A percentile compares a stretch with the other conserved stretches of the same genome.
Conservation (phyloP, 1,140 invertebrate species). For the Thrips palmi region DNA sequence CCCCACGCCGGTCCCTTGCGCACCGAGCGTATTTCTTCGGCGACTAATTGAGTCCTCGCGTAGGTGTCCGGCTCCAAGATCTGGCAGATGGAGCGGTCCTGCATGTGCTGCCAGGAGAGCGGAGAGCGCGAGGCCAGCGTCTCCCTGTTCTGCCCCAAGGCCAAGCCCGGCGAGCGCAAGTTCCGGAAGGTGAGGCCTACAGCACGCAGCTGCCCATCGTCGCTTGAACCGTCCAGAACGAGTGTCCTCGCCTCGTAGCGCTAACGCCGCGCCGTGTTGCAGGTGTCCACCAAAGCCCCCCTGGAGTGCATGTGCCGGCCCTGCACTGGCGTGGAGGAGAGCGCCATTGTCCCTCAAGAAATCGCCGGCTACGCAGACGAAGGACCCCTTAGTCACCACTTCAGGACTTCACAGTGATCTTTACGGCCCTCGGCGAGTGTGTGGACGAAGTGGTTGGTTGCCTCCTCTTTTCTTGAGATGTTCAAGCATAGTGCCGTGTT, state of each 20-base stretch:
- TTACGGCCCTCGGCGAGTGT: too few relatives aligned
- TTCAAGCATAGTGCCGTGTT: too few relatives aligned
- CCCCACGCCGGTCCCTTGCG: too few relatives aligned
- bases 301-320: slow-evolving; percentile 86
- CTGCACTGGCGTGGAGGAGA: slow-evolving; percentile 74
- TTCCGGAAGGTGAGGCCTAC: slow-evolving; percentile 50
- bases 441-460: too few relatives aligned
- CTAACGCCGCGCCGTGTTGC: slow-evolving; percentile 15
- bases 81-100: slow-evolving; percentile 88
- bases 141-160: slow-evolving; percentile 73
- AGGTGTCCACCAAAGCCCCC: slow-evolving; percentile 79
- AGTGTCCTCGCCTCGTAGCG: too few relatives aligned
- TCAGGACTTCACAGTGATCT: too few relatives aligned
- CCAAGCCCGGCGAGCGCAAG: slow-evolving; percentile 64
- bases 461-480: too few relatives aligned
- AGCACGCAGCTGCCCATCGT: too few relatives aligned
- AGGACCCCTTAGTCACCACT: slow-evolving; percentile 31
- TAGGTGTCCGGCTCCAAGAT: slow-evolving; percentile 92
- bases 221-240: too few relatives aligned
- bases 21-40: too few relatives aligned
- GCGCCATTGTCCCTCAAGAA: slow-evolving; percentile 73
- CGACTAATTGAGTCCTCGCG: too few relatives aligned
- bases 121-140: slow-evolving; percentile 80
- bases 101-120: slow-evolving; percentile 87
- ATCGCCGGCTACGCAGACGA: slow-evolving; percentile 73